Percentiles rank a stretch among this genome's conserved stretches.
Evolutionary conservation across 2,888 invertebrate species (phyloP).

Genomic region (Hecatera dysodea): DNA sequence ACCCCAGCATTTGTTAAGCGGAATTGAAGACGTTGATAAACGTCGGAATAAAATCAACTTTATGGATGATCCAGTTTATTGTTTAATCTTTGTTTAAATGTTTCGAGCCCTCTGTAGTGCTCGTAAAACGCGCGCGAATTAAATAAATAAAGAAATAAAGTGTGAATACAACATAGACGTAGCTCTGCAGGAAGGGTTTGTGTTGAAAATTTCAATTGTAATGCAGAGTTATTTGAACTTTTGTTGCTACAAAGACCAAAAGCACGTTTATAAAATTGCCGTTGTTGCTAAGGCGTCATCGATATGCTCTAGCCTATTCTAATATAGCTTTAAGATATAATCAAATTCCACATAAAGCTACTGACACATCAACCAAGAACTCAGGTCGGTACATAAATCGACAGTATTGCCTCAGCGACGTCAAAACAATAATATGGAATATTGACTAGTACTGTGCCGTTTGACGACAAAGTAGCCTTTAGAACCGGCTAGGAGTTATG

Average conservation of each 20-base stretch:
- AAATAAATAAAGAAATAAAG: slow-evolving; percentile 54
- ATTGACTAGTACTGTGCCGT: slow-evolving; percentile 37
- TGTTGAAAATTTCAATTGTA: slow-evolving; percentile 22
- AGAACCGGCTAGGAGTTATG: slow-evolving; percentile 65
- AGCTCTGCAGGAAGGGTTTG: slow-evolving; percentile 9
- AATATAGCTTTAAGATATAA: slow-evolving; percentile 26
- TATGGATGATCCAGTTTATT: slow-evolving; percentile 59
- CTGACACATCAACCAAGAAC: slow-evolving; percentile 40
- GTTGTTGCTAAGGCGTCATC: slow-evolving; percentile 31
- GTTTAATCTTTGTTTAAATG: slow-evolving; percentile 60
- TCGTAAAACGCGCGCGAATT: slow-evolving; percentile 54
- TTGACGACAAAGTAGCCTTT: slow-evolving; percentile 62
- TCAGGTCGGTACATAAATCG: slow-evolving; percentile 21
- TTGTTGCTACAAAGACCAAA: slow-evolving; percentile 24
- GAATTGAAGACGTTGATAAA: slow-evolving; percentile 52
- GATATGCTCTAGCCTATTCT: slow-evolving; percentile 4
- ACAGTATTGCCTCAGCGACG: slow-evolving; percentile 27
- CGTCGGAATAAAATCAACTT: slow-evolving; percentile 53
- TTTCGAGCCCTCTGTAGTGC: slow-evolving; percentile 44
- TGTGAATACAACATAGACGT: slow-evolving; percentile 25
- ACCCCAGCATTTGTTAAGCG: slow-evolving; percentile 54
- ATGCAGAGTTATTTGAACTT: slow-evolving; percentile 13
- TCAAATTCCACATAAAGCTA: slow-evolving; percentile 34
- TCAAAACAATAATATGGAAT: slow-evolving; percentile 53
- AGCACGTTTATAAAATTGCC: slow-evolving; percentile 6